Conservation (phyloP, 2,797 vertebrate species). For the Halcyon smyrnensis region DNA sequence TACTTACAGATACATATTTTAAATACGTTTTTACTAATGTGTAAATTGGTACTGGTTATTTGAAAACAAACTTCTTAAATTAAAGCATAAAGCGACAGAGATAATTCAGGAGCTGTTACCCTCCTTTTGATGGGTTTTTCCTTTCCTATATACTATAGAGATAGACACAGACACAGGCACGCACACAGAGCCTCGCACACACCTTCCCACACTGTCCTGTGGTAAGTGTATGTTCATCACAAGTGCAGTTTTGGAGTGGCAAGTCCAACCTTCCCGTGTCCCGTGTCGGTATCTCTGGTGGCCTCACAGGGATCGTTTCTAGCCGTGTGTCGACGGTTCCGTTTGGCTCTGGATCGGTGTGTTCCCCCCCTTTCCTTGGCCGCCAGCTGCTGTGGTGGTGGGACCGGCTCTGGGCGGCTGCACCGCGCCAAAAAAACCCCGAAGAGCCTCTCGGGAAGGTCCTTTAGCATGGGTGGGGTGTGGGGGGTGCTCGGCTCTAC, state of each 20-base stretch:
- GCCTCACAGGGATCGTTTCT: neutral
- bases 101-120: neutral
- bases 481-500: neutral
- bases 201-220: neutral
- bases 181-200: neutral
- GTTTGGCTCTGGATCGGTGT: neutral
- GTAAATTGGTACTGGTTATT: slow-evolving; percentile 59
- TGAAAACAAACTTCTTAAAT: slow-evolving; percentile 49
- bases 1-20: neutral
- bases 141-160: neutral
- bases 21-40: neutral
- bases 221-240: neutral
- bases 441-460: accelerated
- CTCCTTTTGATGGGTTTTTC: neutral
- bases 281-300: neutral
- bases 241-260: accelerated
- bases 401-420: accelerated
- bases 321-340: accelerated
- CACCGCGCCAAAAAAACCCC: neutral
- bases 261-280: neutral
- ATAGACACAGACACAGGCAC: neutral
- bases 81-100: neutral
- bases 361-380: neutral
- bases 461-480: neutral
- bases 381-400: neutral